These are phyloP conservation scores for Lapara coniferarum DNA, from an alignment of 2,888 invertebrate genomes.

Conservation along the genomic window DNA sequence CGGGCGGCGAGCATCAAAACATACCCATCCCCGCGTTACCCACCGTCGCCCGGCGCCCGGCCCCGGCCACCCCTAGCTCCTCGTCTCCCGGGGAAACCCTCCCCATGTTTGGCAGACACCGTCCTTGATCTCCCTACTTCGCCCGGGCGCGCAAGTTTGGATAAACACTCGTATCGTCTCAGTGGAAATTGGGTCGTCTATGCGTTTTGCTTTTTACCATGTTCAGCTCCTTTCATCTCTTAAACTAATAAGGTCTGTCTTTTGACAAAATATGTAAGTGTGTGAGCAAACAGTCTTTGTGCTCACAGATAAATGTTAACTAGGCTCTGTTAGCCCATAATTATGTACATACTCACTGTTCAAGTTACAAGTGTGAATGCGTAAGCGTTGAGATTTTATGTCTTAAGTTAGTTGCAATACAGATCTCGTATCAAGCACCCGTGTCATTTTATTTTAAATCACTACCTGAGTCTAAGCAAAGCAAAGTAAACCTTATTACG, in stretches of 20 bases:
- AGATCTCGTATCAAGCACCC: too few relatives aligned
- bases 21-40: conserved; percentile 60
- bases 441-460: too few relatives aligned
- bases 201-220: conserved; percentile 61
- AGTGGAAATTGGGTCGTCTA: conserved; percentile 78
- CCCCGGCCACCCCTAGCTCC: conserved; percentile 44
- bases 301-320: background rate
- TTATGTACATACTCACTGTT: conserved; percentile 4
- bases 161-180: conserved; percentile 79
- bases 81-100: conserved; percentile 80
- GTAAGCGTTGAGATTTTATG: too few relatives aligned
- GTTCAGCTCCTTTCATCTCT: conserved; percentile 43
- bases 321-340: background rate
- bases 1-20: conserved; percentile 81
- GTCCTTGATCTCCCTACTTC: conserved; percentile 80
- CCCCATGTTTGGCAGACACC: conserved; percentile 82
- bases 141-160: conserved; percentile 75
- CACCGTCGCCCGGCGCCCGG: conserved; percentile 47
- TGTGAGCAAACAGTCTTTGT: conserved; percentile 23
- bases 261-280: conserved; percentile 31
- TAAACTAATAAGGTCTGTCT: conserved; percentile 41
- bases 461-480: too few relatives aligned
- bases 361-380: too few relatives aligned
- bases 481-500: too few relatives aligned
- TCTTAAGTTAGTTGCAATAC: too few relatives aligned